phyloP scores from a whole-genome alignment of 2,797 vertebrate species.

The Zenarchopterus dispar region DNA sequence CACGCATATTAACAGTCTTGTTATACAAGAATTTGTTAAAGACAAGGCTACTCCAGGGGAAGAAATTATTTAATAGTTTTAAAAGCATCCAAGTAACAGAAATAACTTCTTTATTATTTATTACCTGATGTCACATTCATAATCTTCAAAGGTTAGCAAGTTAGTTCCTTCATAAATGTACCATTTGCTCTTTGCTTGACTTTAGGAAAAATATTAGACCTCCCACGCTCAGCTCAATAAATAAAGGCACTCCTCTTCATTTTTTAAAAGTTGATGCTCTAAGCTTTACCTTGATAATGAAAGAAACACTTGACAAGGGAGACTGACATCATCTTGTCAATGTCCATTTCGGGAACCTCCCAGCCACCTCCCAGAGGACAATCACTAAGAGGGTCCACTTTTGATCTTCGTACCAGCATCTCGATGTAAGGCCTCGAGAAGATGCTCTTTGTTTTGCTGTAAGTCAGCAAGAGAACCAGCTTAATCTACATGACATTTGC shows the following conservation, averaged over 20 bases:
- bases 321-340: slow-evolving; percentile 72
- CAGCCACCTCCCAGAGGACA: slow-evolving; percentile 64
- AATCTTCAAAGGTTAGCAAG: neutral
- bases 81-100: rapidly evolving
- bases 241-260: neutral
- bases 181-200: neutral
- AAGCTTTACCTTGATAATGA: slow-evolving; percentile 69
- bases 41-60: neutral
- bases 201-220: neutral
- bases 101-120: neutral
- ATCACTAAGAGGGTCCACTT: slow-evolving; percentile 72
- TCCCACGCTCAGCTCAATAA: neutral
- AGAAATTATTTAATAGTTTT: slow-evolving; percentile 1
- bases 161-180: neutral
- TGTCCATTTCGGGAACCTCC: slow-evolving; percentile 70
- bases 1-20: slow-evolving; percentile 4
- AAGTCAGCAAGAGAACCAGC: slow-evolving; percentile 20
- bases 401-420: slow-evolving; percentile 74
- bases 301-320: slow-evolving; percentile 75
- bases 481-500: neutral
- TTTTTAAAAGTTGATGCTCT: neutral
- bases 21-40: slow-evolving; percentile 13
- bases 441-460: slow-evolving; percentile 75
- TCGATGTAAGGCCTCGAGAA: slow-evolving; percentile 77
- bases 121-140: neutral